Evolutionary conservation across 2,888 invertebrate genomes (phyloP).

Genomic region (Macrosoma leucophasiata): DNA sequence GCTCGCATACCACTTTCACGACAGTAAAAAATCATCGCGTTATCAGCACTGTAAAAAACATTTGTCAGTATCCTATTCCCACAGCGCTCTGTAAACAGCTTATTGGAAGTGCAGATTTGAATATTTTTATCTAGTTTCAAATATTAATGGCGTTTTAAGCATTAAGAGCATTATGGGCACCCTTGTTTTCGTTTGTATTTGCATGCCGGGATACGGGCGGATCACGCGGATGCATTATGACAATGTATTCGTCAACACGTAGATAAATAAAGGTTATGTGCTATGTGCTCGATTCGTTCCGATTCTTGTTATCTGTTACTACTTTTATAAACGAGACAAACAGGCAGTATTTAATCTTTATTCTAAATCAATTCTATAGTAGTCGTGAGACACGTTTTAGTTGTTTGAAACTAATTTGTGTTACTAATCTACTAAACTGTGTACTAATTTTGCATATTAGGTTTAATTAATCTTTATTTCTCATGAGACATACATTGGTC

Average conservation of each 20-base stretch:
- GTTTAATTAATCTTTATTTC: no score
- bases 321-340: no score
- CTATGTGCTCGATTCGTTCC: no score
- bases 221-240: conserved; percentile 56
- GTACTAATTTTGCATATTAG: no score
- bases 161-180: conserved; percentile 65
- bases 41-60: conserved; percentile 2
- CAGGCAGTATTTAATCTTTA: no score
- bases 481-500: no score
- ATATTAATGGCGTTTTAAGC: conserved; percentile 67
- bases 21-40: conserved; percentile 7
- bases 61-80: not conserved
- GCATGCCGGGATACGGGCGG: conserved; percentile 48
- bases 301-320: no score
- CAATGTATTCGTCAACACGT: conserved; percentile 67
- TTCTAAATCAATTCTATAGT: no score
- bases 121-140: conserved; percentile 68
- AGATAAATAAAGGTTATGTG: conserved; percentile 71
- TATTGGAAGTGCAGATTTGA: conserved; percentile 43
- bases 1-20: not conserved
- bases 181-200: conserved; percentile 70
- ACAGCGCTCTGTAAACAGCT: conserved; percentile 29
- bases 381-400: no score
- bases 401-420: no score
- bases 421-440: no score